Conservation (phyloP, 2,888 invertebrate genomes). For the Hydraecia micacea region DNA sequence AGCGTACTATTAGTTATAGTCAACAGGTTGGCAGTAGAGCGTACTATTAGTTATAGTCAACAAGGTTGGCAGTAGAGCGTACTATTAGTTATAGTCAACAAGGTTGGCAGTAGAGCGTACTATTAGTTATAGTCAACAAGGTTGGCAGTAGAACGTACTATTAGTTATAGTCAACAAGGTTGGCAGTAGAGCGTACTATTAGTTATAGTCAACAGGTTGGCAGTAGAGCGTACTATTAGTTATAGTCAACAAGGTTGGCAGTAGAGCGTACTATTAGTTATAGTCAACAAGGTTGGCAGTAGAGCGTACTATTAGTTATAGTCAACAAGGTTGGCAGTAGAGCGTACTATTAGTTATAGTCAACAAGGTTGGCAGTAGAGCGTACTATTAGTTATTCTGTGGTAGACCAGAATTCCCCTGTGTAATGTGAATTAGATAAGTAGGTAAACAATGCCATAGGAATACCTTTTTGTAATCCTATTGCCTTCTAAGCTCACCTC, state of each 20-base stretch:
- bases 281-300: background rate
- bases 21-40: background rate
- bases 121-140: background rate
- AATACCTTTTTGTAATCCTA: conserved; percentile 9
- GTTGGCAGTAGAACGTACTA: background rate
- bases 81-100: background rate
- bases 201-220: background rate
- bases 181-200: background rate
- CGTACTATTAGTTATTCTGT: too few relatives aligned
- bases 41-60: too few relatives aligned
- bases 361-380: background rate
- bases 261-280: too few relatives aligned
- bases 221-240: too few relatives aligned
- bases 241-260: background rate
- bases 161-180: background rate
- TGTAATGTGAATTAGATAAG: background rate
- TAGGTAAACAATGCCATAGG: background rate
- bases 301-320: too few relatives aligned
- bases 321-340: background rate
- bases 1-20: too few relatives aligned
- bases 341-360: too few relatives aligned
- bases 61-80: background rate
- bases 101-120: background rate
- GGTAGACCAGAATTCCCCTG: background rate
- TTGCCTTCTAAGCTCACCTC: conserved; percentile 15